Percentiles rank a stretch among this genome's conserved stretches.
Evolutionary conservation across 2,888 invertebrate genomes (phyloP).

Genomic region (Calameuta idolon): DNA sequence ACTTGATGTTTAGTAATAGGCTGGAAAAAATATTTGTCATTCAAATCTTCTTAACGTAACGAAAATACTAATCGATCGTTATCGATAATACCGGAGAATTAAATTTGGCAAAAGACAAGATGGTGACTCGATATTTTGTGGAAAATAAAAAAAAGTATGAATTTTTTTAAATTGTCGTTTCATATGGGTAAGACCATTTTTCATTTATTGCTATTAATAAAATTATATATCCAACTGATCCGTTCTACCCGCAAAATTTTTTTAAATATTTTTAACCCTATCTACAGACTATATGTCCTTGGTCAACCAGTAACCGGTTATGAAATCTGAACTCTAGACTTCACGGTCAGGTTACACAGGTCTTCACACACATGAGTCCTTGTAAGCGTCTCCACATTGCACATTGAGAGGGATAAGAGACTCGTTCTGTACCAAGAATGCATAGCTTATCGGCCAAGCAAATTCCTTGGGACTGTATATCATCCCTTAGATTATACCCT

Average conservation of each 20-base stretch:
- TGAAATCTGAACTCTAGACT: background rate
- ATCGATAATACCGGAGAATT: too few species aligned
- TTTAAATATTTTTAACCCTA: background rate
- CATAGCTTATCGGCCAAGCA: background rate
- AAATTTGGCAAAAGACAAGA: background rate
- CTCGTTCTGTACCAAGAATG: background rate
- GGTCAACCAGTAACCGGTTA: slow-evolving; percentile 6
- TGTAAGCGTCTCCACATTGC: background rate
- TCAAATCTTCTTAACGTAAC: background rate
- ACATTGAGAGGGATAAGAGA: background rate
- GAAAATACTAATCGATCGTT: background rate
- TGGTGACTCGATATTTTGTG: background rate
- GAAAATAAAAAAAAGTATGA: background rate
- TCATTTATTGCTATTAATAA: background rate
- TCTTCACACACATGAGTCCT: background rate
- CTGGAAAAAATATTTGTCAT: background rate
- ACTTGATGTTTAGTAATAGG: background rate
- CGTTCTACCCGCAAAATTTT: background rate
- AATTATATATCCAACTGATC: background rate
- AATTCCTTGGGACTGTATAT: background rate
- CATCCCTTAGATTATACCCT: background rate
- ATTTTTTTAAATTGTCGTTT: background rate
- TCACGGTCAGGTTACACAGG: background rate
- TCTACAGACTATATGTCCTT: background rate
- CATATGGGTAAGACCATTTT: background rate